These are phyloP conservation scores for Notarius lentiginosus DNA, from an alignment of 2,113 vertebrate genomes.

Conservation along the genomic window DNA sequence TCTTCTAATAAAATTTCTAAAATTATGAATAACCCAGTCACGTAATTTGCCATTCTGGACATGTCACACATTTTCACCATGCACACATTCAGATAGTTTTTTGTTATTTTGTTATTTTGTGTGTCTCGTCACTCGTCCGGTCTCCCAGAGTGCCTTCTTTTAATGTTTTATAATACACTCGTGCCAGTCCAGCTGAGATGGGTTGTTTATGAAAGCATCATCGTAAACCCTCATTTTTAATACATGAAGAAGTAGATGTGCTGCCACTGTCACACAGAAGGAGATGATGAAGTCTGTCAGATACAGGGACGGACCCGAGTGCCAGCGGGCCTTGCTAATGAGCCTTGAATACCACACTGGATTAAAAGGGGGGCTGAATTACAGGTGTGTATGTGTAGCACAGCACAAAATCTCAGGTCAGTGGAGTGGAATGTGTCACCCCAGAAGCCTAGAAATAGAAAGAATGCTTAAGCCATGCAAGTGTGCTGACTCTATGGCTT, in stretches of 20 bases:
- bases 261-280: constrained; percentile 36
- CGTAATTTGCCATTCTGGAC: neutral
- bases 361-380: constrained; percentile 27
- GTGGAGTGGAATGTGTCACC: constrained; percentile 10
- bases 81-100: neutral
- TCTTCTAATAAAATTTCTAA: neutral
- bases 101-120: neutral
- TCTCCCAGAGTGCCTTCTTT: constrained; percentile 7
- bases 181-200: constrained; percentile 38
- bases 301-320: neutral
- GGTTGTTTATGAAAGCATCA: constrained; percentile 62
- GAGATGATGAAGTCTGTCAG: constrained; percentile 20
- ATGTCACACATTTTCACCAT: neutral
- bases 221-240: constrained; percentile 69
- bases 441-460: constrained; percentile 27
- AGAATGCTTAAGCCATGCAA: constrained; percentile 20
- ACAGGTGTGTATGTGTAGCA: constrained; percentile 27
- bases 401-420: constrained; percentile 8
- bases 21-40: neutral
- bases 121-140: constrained; percentile 34
- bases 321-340: neutral
- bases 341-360: constrained; percentile 28
- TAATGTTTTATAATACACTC: constrained; percentile 59
- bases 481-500: constrained; percentile 14
- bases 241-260: constrained; percentile 62